Conservation (phyloP, 2,797 vertebrate genomes). For the Capromys pilorides region DNA sequence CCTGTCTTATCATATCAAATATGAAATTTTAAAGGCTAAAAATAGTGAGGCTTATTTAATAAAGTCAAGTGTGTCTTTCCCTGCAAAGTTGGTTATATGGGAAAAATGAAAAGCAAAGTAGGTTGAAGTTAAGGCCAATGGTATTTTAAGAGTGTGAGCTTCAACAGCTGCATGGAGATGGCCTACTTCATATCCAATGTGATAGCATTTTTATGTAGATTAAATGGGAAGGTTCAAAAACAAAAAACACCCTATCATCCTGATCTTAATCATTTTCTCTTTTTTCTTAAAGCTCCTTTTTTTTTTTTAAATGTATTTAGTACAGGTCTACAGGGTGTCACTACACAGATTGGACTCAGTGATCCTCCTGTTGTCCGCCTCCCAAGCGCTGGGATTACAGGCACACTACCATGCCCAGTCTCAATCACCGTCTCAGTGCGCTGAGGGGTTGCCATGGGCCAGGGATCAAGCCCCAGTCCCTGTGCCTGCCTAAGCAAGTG, state of each 20-base stretch:
- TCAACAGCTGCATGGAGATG: not conserved
- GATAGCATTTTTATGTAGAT: not conserved
- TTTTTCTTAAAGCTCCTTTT: too few relatives aligned
- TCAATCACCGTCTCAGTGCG: too few relatives aligned
- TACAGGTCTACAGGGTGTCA: too few relatives aligned
- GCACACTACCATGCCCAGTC: too few relatives aligned
- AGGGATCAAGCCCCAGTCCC: too few relatives aligned
- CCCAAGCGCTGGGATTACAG: too few relatives aligned
- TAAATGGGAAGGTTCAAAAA: slow-evolving; percentile 16
- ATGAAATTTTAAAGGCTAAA: not conserved
- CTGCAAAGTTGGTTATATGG: not conserved
- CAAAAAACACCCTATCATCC: not conserved
- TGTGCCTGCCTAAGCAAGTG: too few relatives aligned
- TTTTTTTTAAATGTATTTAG: too few relatives aligned
- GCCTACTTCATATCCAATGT: not conserved
- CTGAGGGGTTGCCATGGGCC: too few relatives aligned
- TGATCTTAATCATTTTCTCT: not conserved
- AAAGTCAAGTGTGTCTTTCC: not conserved
- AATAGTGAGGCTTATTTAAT: slow-evolving; percentile 23
- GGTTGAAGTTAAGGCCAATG: not conserved
- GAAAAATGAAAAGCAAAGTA: not conserved
- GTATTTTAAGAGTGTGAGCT: slow-evolving; percentile 14
- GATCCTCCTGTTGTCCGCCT: too few relatives aligned
- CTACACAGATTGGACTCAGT: too few relatives aligned
- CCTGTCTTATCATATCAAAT: not conserved